A percentile compares a stretch with the other conserved stretches of the same genome.
These are phyloP conservation scores for Cosmopolites sordidus DNA, from an alignment of 2,888 invertebrate genomes.

Conservation along the genomic window DNA sequence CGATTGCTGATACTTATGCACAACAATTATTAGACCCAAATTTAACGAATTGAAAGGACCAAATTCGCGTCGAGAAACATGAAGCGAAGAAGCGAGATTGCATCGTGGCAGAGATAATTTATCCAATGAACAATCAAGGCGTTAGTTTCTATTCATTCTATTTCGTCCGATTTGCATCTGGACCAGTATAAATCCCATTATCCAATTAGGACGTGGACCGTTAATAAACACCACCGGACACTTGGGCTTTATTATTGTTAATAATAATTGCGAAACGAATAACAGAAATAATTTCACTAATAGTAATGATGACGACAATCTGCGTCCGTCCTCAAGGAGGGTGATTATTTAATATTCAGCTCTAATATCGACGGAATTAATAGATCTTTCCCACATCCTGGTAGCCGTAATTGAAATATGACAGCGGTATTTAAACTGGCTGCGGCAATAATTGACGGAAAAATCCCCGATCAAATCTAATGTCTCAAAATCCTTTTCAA, in stretches of 20 bases:
- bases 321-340: constrained; percentile 1
- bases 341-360: not conserved
- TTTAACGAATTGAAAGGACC: too few relatives aligned
- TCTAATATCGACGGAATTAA: not conserved
- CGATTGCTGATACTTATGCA: too few relatives aligned
- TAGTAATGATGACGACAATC: not conserved
- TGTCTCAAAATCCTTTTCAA: too few relatives aligned
- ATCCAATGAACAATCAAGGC: not conserved
- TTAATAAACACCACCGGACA: constrained; percentile 24
- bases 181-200: constrained; percentile 20
- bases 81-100: too few relatives aligned
- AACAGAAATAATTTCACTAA: constrained; percentile 2
- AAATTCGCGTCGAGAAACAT: too few relatives aligned
- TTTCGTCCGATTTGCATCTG: constrained; percentile 19
- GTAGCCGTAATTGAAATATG: not conserved
- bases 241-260: constrained; percentile 24
- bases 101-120: too few relatives aligned
- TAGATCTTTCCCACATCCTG: not conserved
- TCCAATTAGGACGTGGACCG: constrained; percentile 23
- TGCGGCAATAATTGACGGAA: not conserved
- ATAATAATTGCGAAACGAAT: constrained; percentile 25
- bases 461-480: too few relatives aligned
- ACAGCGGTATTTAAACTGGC: not conserved
- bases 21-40: too few relatives aligned
- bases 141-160: not conserved